Base-by-base conservation (phyloP, 2,888 invertebrate genomes). In the Cetonia aurata region DNA sequence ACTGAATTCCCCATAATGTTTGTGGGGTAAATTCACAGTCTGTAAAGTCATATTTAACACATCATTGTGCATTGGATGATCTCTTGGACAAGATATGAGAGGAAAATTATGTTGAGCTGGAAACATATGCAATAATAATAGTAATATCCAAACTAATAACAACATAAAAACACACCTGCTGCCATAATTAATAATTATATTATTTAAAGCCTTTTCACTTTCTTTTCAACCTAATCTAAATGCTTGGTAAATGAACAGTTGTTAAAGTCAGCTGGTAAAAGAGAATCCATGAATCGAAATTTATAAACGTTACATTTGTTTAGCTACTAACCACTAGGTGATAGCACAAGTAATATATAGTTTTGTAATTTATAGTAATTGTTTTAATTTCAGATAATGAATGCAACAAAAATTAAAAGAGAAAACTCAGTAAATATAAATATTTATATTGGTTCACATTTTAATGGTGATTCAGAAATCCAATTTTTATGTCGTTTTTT, bases 171-270 rank as follows among this genome's bases (percentile, higher is more conserved):
- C 25, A 25, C 4, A 25, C 25, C 25, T 25, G 55, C 55, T 55
- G 55, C 55, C 55, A 55, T 55, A 55, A 55, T 55, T 55, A 55
- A 55, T 55, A 55, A 55, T 55, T 55, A 55, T 55, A 41, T 59
- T 59, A 59, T 44, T 44, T 44, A 6, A 44, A 44, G 44, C 44
- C 1, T 44, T 44, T 44, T 44, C 44, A 44, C 44, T 44, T 44
- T 44, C 44, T 44, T 44, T 44, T 44, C 44, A 44, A 44, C 6
- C 44, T 44, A 44, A 44, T 13, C 44, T 44, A 44, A 44, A 44
- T 44, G 44, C 44, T 44, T 44, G 44, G 44, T 44, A 44, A 44
- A 44, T 44, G 44, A 44, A 44, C 44, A 44, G 44, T 6, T 44
- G 48, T 48, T 48, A 13, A 13, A 8, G 13, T 48, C 48, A 48